Evolutionary conservation across 2,888 invertebrate genomes (phyloP), one percentile per base, ranked within the genome.

Genomic region (Fragum whitleyi): DNA sequence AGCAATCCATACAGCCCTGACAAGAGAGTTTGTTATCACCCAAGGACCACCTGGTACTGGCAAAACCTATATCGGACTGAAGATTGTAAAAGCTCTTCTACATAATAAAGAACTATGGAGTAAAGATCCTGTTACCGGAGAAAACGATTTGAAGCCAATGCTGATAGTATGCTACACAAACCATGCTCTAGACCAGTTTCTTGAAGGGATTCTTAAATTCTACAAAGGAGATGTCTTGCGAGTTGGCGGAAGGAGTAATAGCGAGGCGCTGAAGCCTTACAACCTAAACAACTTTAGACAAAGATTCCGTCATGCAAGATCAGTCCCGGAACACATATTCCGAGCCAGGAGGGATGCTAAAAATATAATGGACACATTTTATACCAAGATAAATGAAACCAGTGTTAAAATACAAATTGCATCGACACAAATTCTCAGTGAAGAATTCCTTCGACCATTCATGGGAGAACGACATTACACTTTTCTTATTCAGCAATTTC

Each of bases 11-110:
- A 86, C 87, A 9, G 92, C 92, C 1, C 79, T 94, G 11, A 91
- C 91, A 19, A 88, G 88, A 68, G 92, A 93, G 67, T 87, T 94
- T 77, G 89, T 91, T 5, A 79, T 94, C n/a, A 92, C 93, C 36
- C 94, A 94, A 87, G 93, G 97, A 0, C 97, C 97, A 0, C 97
- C 97, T 0, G 97, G 97, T 3, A 97, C 97, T 0, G 97, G 97
- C 0, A 97, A 97, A 95, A 97, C 97, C 0, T 96, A 95, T 92
- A 93, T 97, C 85, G 97, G 97, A 0, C 94, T 97, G 39, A 96
- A 96, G 95, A 95, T 98, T 23, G 96, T 96, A 0, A 87, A 92
- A 67, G 86, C 95, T 0, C 91, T 97, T 36, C 92, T 97, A 1
- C 93, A 95, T 77, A 97, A 96, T 91, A 85, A 87, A 19, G 36